Conservation (phyloP, 2,888 invertebrate genomes). For the Perdita meconis region DNA sequence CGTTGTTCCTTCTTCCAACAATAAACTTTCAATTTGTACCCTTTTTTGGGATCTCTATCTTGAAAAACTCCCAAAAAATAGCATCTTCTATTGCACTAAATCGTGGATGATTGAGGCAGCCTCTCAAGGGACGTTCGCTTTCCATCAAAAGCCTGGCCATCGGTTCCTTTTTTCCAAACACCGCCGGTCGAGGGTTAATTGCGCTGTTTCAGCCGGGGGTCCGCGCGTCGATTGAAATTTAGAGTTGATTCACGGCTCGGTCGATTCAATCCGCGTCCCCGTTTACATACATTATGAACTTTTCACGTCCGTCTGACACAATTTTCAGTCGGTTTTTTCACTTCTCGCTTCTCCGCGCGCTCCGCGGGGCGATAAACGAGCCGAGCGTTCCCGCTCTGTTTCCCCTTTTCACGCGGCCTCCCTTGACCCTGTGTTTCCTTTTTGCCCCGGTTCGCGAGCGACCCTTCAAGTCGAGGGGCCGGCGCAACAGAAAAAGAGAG, state of each 20-base stretch:
- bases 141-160: background rate
- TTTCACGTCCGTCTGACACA: slow-evolving; percentile 39
- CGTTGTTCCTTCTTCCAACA: too few relatives aligned
- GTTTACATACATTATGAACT: slow-evolving; percentile 59
- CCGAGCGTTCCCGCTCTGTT: background rate
- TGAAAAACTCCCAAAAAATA: too few relatives aligned
- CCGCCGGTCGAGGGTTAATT: slow-evolving; percentile 35
- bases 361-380: slow-evolving; percentile 44
- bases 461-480: slow-evolving; percentile 40
- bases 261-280: slow-evolving; percentile 24
- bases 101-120: too few relatives aligned
- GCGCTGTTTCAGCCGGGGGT: slow-evolving; percentile 42
- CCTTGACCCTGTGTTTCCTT: background rate
- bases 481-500: slow-evolving; percentile 17
- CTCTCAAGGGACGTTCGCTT: too few relatives aligned
- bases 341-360: background rate
- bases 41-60: too few relatives aligned
- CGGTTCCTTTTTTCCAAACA: background rate
- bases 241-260: slow-evolving; percentile 37
- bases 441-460: slow-evolving; percentile 13
- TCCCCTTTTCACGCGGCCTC: background rate
- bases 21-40: too few relatives aligned
- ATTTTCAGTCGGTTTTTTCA: background rate
- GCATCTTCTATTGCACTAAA: too few relatives aligned
- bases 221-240: slow-evolving; percentile 45